Evolutionary conservation across 1,140 invertebrate genomes (phyloP), one percentile per base, ranked within the genome.

Genomic region (Choristoneura fumiferana): DNA sequence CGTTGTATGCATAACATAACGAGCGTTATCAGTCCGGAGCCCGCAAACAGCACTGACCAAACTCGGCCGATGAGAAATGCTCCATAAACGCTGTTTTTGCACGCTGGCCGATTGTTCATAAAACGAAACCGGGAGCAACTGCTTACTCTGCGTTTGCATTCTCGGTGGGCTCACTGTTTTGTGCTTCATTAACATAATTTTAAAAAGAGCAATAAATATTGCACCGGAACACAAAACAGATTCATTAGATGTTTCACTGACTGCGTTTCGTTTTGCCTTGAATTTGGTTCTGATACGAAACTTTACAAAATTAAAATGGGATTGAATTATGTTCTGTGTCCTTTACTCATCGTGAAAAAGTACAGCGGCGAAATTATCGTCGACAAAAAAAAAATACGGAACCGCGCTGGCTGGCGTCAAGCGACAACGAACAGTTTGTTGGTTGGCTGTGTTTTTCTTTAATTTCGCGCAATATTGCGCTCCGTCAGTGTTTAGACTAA

Each of bases 81-180:
- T 33, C 43, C 22, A 49, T 49, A 49, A 49, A 49, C 43, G 43
- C 18, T 49, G 43, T 49, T 49, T 49, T 49, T 49, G 43, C 43
- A 49, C 43, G 14, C 43, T 22, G 17, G 6, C 43, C 43, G 43
- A 49, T 49, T 49, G 43, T 49, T 49, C 18, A 13, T 18, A 49
- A 49, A 49, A 49, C 43, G 43, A 49, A 49, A 12, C 43, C 6
- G 22, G 2, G 10, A 33, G 18, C 43, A 33, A 49, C 43, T 22
- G 43, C 43, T 49, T 49, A 49, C 43, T 49, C 43, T 49, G 18
- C n/a, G 18, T 49, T 49, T 33, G 43, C 18, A 49, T 49, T 17
- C n/a, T 49, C 22, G 4, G 43, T 6, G 10, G 12, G 18, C 43
- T 33, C 29, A 18, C 43, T 22, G 13, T 49, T 33, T 49, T 49